A percentile compares a stretch with the other conserved stretches of the same genome.
These are phyloP conservation scores for Sternotherus odoratus DNA, from an alignment of 2,797 vertebrate genomes.

Conservation along the genomic window DNA sequence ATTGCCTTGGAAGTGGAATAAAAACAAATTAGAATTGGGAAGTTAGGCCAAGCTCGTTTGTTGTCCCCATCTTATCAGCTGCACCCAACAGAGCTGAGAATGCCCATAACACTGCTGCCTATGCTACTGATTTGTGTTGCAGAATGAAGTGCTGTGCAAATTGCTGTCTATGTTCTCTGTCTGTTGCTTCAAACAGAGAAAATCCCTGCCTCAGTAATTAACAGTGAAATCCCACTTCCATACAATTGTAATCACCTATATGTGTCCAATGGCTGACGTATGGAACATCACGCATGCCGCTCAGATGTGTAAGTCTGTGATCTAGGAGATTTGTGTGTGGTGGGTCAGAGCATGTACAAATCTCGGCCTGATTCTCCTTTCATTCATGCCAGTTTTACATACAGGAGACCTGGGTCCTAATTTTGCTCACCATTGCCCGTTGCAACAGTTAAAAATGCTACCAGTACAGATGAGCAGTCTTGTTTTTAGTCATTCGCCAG, in stretches of 20 bases:
- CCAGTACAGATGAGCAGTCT: constrained; percentile 27
- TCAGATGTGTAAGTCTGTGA: neutral
- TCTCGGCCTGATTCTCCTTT: neutral
- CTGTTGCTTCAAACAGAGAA: neutral
- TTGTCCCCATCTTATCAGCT: constrained; percentile 9
- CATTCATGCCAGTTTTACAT: neutral
- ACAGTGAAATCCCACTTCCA: neutral
- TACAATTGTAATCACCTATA: neutral
- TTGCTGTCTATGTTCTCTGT: neutral
- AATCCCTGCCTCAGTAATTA: neutral
- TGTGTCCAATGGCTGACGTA: neutral
- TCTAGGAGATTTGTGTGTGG: neutral
- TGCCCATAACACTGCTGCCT: neutral
- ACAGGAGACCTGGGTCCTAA: neutral
- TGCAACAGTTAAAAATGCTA: constrained; percentile 28
- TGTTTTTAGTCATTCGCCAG: constrained; percentile 64
- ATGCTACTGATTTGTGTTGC: neutral
- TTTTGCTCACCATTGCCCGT: neutral
- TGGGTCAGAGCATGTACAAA: neutral
- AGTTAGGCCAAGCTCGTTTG: neutral
- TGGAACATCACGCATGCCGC: neutral
- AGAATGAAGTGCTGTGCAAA: fast-evolving
- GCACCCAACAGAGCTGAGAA: neutral
- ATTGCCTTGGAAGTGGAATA: constrained; percentile 1
- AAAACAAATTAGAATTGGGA: neutral